Percentiles rank a stretch among this genome's conserved stretches.
phyloP scores from a whole-genome alignment of 2,113 vertebrate genomes.

The Dasyprocta punctata region DNA sequence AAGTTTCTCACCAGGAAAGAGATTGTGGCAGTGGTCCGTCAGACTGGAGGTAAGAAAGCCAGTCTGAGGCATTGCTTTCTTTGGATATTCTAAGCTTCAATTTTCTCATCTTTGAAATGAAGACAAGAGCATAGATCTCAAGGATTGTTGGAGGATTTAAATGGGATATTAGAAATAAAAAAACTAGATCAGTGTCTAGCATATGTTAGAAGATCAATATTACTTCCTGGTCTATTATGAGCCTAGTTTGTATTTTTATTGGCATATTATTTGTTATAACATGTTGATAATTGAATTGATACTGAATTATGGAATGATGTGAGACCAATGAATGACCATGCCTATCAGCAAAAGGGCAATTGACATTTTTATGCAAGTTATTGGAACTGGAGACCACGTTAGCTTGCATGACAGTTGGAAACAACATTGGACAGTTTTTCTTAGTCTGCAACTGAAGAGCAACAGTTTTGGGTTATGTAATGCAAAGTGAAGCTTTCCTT shows the following conservation, averaged over 20 bases:
- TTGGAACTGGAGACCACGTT: background rate
- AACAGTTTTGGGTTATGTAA: background rate
- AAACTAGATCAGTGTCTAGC: background rate
- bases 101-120: slow-evolving; percentile 44
- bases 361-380: background rate
- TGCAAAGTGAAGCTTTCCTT: background rate
- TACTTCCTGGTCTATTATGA: background rate
- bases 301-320: slow-evolving; percentile 11
- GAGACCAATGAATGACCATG: background rate
- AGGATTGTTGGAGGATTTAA: slow-evolving; percentile 1
- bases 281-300: slow-evolving; percentile 31
- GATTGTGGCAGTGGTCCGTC: background rate
- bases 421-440: background rate
- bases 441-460: background rate
- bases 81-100: background rate
- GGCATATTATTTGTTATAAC: slow-evolving; percentile 39
- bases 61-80: background rate
- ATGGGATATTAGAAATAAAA: slow-evolving; percentile 14
- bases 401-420: background rate
- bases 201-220: background rate
- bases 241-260: slow-evolving; percentile 2
- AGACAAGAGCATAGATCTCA: background rate
- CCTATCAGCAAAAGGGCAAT: background rate
- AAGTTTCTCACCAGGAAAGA: background rate
- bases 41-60: background rate